These are phyloP conservation scores for Drosophila sp. DNA, from an alignment of 1,140 invertebrate species.

Conservation along the genomic window DNA sequence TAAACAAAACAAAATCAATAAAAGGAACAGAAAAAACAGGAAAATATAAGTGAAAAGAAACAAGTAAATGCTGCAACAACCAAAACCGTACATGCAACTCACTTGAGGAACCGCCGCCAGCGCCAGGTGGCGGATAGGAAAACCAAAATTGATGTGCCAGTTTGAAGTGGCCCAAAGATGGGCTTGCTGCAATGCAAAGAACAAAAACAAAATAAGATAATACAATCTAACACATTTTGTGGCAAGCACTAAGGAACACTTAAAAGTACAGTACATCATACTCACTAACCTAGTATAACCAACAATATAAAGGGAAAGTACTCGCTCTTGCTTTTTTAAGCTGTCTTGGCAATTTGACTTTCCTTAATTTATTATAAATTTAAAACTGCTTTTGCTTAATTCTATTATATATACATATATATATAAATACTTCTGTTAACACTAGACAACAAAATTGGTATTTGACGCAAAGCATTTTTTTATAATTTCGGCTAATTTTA, in stretches of 20 bases:
- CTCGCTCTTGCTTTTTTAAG: neutral
- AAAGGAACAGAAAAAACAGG: neutral
- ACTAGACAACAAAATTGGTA: too few species aligned
- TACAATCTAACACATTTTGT: neutral
- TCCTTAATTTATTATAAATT: too few species aligned
- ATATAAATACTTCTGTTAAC: too few species aligned
- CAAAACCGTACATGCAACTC: slow-evolving; percentile 69
- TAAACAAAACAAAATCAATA: neutral
- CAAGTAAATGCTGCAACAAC: slow-evolving; percentile 35
- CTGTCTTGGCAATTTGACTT: too few species aligned
- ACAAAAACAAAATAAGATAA: neutral
- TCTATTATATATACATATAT: too few species aligned
- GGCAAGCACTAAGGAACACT: neutral
- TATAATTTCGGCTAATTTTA: too few species aligned
- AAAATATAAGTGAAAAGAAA: slow-evolving; percentile 18
- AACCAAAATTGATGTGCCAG: slow-evolving; percentile 90
- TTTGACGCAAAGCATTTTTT: too few species aligned
- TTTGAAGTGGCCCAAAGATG: slow-evolving; percentile 83
- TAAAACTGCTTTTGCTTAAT: too few species aligned
- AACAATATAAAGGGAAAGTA: neutral
- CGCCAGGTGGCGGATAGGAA: slow-evolving; percentile 88
- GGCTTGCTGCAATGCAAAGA: slow-evolving; percentile 70
- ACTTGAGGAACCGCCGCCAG: slow-evolving; percentile 85
- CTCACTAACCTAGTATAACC: neutral
- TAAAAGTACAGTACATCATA: slow-evolving; percentile 2